Percentiles rank a stretch among this genome's conserved stretches.
Evolutionary conservation across 2,797 vertebrate species (phyloP).

Genomic region (Protosalanx chinensis): DNA sequence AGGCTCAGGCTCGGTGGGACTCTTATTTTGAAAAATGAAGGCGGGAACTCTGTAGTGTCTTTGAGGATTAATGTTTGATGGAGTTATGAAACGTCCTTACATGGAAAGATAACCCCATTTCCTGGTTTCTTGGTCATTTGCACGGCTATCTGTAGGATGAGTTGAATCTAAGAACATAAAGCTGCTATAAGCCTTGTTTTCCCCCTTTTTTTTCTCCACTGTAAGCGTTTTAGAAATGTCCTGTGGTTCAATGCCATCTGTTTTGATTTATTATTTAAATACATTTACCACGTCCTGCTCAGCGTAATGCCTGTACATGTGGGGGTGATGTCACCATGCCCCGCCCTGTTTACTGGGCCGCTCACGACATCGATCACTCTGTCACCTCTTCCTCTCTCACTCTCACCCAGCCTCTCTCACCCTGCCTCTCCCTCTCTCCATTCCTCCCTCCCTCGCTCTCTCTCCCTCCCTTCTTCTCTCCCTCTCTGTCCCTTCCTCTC

Average conservation of each 20-base stretch:
- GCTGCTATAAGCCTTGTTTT: slow-evolving; percentile 68
- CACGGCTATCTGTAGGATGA: slow-evolving; percentile 56
- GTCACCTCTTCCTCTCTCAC: background rate
- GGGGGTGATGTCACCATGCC: slow-evolving; percentile 42
- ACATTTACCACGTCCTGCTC: slow-evolving; percentile 36
- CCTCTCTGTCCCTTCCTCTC: background rate
- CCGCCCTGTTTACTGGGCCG: slow-evolving; percentile 38
- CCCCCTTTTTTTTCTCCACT: slow-evolving; percentile 39
- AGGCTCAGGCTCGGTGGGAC: background rate
- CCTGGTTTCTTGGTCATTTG: slow-evolving; percentile 50
- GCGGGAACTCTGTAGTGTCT: background rate
- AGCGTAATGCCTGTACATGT: slow-evolving; percentile 33
- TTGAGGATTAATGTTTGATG: slow-evolving; percentile 20
- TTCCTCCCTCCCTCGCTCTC: slow-evolving; percentile 23
- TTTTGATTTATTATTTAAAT: slow-evolving; percentile 68
- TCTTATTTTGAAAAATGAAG: background rate
- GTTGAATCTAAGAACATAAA: slow-evolving; percentile 67
- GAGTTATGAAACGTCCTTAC: slow-evolving; percentile 33
- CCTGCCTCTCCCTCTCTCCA: background rate
- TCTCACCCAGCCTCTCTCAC: background rate
- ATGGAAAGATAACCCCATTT: slow-evolving; percentile 47
- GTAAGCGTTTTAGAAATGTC: slow-evolving; percentile 70
- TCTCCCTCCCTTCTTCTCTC: background rate
- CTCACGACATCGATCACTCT: slow-evolving; percentile 47
- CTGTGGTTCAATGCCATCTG: slow-evolving; percentile 65